Conservation (phyloP, 2,797 vertebrate genomes). For the Lepidocolaptes lacrymiger region DNA sequence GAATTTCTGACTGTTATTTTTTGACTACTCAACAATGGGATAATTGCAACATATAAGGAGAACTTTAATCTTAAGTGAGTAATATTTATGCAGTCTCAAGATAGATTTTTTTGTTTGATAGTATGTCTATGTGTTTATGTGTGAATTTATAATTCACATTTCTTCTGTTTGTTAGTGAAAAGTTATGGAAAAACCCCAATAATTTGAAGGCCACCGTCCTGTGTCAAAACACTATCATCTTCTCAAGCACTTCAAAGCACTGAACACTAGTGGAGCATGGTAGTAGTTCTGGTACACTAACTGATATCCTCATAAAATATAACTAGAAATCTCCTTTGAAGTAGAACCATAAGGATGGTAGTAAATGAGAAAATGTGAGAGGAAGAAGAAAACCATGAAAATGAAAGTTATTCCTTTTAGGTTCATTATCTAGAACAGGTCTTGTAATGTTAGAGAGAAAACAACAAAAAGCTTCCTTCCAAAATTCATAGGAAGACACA, state of each 20-base stretch:
- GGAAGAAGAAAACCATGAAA: not conserved
- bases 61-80: not conserved
- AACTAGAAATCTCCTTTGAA: not conserved
- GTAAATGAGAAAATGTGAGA: not conserved
- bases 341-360: not conserved
- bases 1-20: not conserved
- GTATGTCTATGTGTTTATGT: not conserved
- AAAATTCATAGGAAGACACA: not conserved
- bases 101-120: not conserved
- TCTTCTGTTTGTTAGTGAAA: not conserved
- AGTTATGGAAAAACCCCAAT: not conserved
- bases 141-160: not conserved
- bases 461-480: not conserved
- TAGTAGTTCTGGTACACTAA: not conserved
- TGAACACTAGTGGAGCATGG: not conserved
- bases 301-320: not conserved
- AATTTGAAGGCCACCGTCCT: not conserved
- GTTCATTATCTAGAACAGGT: not conserved
- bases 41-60: not conserved
- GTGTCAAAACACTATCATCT: not conserved
- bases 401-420: not conserved
- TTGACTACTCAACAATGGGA: not conserved
- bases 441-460: not conserved
- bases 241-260: not conserved
- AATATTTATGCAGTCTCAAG: not conserved